phyloP scores from a whole-genome alignment of 2,113 vertebrate genomes.

The Electrona antarctica region DNA sequence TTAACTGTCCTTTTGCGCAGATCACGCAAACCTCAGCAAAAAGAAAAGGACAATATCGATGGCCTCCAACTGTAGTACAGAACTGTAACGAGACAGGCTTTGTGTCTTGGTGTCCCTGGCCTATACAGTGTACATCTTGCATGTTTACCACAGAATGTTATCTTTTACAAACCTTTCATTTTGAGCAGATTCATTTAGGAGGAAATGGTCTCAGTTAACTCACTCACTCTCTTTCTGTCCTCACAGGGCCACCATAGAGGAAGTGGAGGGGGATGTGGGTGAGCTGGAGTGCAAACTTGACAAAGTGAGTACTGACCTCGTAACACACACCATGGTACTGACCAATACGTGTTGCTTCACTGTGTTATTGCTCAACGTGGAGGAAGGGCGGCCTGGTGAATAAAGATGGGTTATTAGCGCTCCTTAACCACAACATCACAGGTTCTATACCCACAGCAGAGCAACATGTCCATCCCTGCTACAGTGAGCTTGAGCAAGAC shows the following conservation, averaged over 20 bases:
- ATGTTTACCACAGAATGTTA: background rate
- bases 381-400: slow-evolving; percentile 6
- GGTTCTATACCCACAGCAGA: background rate
- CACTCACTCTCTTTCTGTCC: slow-evolving; percentile 30
- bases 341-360: slow-evolving; percentile 48
- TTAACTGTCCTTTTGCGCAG: too few relatives aligned
- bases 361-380: slow-evolving; percentile 47
- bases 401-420: background rate
- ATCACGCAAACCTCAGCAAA: too few relatives aligned
- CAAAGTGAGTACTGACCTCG: slow-evolving; percentile 86
- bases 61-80: too few relatives aligned
- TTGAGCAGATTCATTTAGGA: too few relatives aligned
- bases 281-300: slow-evolving; percentile 98
- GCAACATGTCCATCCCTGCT: background rate
- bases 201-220: slow-evolving; percentile 5
- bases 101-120: too few relatives aligned
- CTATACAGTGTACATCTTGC: too few relatives aligned
- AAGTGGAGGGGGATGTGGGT: slow-evolving; percentile 95
- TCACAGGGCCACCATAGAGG: slow-evolving; percentile 93
- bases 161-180: too few relatives aligned
- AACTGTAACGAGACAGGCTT: too few relatives aligned
- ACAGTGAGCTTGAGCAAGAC: too few relatives aligned
- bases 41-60: too few relatives aligned
- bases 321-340: background rate
- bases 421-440: slow-evolving; percentile 27